Evolutionary conservation across 2,797 vertebrate species (phyloP), one percentile per base, ranked within the genome.

Genomic region (Anguilla obscura): DNA sequence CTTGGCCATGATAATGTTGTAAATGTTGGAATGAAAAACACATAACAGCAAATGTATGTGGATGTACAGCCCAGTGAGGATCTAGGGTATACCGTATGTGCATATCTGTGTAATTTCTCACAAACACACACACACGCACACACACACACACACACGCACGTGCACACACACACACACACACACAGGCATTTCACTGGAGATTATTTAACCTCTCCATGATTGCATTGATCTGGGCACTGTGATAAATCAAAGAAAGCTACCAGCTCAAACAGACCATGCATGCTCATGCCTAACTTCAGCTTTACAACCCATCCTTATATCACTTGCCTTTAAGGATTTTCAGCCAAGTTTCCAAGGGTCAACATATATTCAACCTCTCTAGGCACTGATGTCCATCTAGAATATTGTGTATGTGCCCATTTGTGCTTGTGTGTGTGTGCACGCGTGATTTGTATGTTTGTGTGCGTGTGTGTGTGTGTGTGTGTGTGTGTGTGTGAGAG

Each of bases 221-320:
- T 90, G 88, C 88, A 88, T 90, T 86, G 90, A 87, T 91, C 86
- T 89, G 91, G 89, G 91, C 90, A 82, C 40, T 50, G 24, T 30
- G 21, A 21, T 24, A n/a, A 82, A 82, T 82, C 71, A 4, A 76
- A 14, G 40, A 50, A 80, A 48, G 40, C 40, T 24, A 24, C 3
- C 16, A 48, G 24, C 9, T 71, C 71, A 80, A 48, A 45, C 40
- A 80, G 71, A 71, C 71, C 71, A 76, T 24, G 40, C 18, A 45
- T 80, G 76, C 40, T 80, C 21, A 36, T 48, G 7, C 40, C 76
- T 48, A 1, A 80, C 24, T 24, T 5, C 36, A 48, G 36, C 6
- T 40, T 48, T 45, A 36, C 2, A 76, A 0, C 74, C 66, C 9
- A n/a, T 24, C 21, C 60, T 24, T 6, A 63, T 63, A 74, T 33